Base-by-base conservation (phyloP, 2,797 vertebrate genomes). In the Cottoperca gobio region DNA sequence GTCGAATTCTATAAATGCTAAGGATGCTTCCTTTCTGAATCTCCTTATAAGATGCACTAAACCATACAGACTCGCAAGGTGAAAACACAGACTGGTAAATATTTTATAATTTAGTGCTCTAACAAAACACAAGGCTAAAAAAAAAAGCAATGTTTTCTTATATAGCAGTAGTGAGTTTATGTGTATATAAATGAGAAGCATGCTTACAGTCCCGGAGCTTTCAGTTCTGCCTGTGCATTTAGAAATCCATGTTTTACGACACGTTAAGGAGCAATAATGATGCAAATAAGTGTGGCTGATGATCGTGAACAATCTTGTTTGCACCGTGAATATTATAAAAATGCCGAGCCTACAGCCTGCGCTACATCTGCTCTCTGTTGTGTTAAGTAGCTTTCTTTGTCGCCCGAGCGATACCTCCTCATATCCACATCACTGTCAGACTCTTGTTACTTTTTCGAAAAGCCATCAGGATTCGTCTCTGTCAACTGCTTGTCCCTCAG, bases 381-480 rank as follows among this genome's bases (percentile, higher is more conserved):
- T 86, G 87, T 83, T 91, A 91, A 92, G 88, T 84, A 88, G 90
- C 88, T 86, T 73, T 73, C 78, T 85, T 82, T 92, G 88, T 85
- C 85, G 83, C 64, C 59, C 1, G 76, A 84, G 86, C 72, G 63
- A 90, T 89, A 70, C 75, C 79, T 78, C 85, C 79, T 81, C 89
- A 64, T 81, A 85, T 84, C 84, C 85, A 81, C 90, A 85, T 93
- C 90, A 82, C 87, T 92, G 91, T 94, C 91, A 91, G 82, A 89
- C 85, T 88, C 87, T n/a, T 93, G 93, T 93, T 93, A 88, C 89
- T 92, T 91, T 93, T 92, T 90, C 72, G 42, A 86, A 90, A 90
- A 89, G 90, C 91, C 92, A 92, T 94, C 91, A 93, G 90, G 91
- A 94, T 94, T 91, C 82, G 89, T 93, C 93, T 94, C 89, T 94